Conservation (phyloP, 2,113 vertebrate species). For the Rhinichthys klamathensis region DNA sequence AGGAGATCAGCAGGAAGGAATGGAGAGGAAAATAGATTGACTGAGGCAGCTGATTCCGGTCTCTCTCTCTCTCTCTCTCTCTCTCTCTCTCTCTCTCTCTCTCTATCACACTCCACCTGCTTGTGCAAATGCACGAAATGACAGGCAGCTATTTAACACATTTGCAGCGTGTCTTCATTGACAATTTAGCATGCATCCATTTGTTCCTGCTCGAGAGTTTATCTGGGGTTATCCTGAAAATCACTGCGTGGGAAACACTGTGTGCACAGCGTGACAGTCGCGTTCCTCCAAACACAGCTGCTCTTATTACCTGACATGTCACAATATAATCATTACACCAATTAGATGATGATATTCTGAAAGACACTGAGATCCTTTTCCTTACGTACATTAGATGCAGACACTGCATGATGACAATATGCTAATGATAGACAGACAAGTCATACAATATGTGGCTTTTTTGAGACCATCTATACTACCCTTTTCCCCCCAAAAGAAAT, state of each 20-base stretch:
- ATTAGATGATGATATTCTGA: neutral
- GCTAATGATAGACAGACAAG: neutral
- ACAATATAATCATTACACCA: neutral
- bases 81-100: neutral
- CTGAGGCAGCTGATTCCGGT: slow-evolving; percentile 71
- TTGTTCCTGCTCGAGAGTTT: neutral
- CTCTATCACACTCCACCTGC: too few species aligned
- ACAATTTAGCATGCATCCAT: neutral
- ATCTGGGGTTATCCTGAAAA: slow-evolving; percentile 3
- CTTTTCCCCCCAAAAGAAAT: neutral
- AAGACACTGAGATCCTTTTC: neutral
- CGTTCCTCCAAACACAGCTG: slow-evolving; percentile 17
- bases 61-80: neutral
- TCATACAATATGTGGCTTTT: neutral
- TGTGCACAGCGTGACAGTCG: neutral
- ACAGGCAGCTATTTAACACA: slow-evolving; percentile 1
- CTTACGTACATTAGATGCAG: neutral
- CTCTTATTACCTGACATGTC: neutral
- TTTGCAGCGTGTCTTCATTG: neutral
- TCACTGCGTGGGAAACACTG: neutral
- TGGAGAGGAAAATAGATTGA: slow-evolving; percentile 53
- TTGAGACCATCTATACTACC: neutral
- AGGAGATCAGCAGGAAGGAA: slow-evolving; percentile 47
- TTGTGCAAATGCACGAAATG: too few species aligned
- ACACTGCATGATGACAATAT: neutral